Evolutionary conservation across 2,797 vertebrate genomes (phyloP), one percentile per base, ranked within the genome.

Genomic region (Aldrovandia affinis): DNA sequence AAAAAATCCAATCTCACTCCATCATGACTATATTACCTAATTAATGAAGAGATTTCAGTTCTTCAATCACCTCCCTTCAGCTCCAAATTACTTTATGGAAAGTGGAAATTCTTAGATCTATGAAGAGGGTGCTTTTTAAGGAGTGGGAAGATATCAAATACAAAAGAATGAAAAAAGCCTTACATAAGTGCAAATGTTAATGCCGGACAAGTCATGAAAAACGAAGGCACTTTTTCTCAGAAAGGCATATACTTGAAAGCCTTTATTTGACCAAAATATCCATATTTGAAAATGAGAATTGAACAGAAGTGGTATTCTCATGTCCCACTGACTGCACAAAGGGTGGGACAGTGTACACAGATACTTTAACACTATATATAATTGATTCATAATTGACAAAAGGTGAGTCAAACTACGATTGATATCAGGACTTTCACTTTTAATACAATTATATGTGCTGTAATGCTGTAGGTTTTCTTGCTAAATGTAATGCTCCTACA

Each of bases 1-100:
- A 33, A 65, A 65, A 65, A 65, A 61, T 65, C 63, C 28, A 65
- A 65, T 65, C 28, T 65, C 63, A 30, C 63, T 65, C 63, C 28
- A 65, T 65, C 63, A 65, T 65, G 63, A 65, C 28, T 65, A 65
- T 65, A 65, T 65, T 65, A 65, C 63, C 63, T 30, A 65, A 65
- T 28, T 65, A 65, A 65, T 65, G 63, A 65, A 33, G 63, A 33
- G 7, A 65, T 65, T 65, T 65, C 63, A 30, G 68, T 25, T 70
- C 68, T 70, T 39, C 33, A 65, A 30, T 70, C 33, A 70, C 36
- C 33, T 70, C 30, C 36, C 68, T 70, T 70, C 33, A 70, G 36
- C 36, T 39, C 30, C 68, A 39, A 70, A 70, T 39, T 70, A 70
- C 20, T 70, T 70, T 70, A 33, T 36, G 68, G 68, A 36, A 18